Evolutionary conservation across 1,140 invertebrate species (phyloP).

Genomic region (Habropoda laboriosa): DNA sequence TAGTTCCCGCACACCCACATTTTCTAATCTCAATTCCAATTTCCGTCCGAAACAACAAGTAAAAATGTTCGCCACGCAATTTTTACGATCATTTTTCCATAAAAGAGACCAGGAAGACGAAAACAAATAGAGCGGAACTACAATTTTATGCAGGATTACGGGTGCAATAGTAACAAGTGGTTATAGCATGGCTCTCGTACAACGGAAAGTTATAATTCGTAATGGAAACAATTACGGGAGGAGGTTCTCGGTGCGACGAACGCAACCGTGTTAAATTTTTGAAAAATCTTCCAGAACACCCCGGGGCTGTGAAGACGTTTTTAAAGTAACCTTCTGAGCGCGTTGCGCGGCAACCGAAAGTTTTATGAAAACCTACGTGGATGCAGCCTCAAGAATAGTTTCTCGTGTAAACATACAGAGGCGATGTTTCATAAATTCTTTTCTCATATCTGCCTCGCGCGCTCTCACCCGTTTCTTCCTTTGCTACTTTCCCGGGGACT

Average conservation of each 20-base stretch:
- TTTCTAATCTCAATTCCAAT: not conserved
- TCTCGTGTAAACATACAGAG: not conserved
- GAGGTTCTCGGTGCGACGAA: not conserved
- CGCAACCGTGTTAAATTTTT: not conserved
- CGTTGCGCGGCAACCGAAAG: not conserved
- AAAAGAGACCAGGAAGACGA: not conserved
- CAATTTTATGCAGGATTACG: not conserved
- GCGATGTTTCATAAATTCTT: not conserved
- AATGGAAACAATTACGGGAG: slow-evolving; percentile 3
- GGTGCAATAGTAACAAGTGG: slow-evolving; percentile 2
- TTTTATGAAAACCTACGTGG: not conserved
- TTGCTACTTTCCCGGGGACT: not conserved
- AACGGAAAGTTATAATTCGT: not conserved
- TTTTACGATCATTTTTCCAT: not conserved
- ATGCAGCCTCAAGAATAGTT: not conserved
- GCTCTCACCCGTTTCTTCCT: not conserved
- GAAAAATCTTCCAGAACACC: not conserved
- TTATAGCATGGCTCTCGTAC: not conserved
- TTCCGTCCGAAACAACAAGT: not conserved
- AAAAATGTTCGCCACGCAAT: not conserved
- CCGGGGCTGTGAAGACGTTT: not conserved
- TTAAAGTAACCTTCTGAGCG: not conserved
- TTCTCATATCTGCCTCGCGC: not conserved
- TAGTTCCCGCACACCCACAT: not conserved
- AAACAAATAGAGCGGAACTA: not conserved